A percentile compares a stretch with the other conserved stretches of the same genome.
These are phyloP conservation scores for Narcine bancroftii DNA, from an alignment of 2,113 vertebrate genomes.

Conservation along the genomic window DNA sequence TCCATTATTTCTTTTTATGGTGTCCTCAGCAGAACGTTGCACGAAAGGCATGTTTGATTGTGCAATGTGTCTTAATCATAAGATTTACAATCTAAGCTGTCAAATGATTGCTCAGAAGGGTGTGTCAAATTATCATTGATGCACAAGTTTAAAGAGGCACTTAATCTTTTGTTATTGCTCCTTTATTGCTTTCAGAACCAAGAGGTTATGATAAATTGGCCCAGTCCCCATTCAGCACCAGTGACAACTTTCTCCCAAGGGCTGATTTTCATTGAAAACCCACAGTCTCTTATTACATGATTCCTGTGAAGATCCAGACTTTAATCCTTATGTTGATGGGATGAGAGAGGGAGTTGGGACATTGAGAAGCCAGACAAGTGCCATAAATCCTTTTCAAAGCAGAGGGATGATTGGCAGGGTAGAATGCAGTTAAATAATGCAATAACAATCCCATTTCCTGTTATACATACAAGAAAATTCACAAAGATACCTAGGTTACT, in stretches of 20 bases:
- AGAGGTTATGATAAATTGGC: neutral
- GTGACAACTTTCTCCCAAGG: neutral
- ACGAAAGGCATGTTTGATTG: neutral
- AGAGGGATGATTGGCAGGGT: no score
- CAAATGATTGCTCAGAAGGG: neutral
- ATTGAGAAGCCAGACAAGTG: no score
- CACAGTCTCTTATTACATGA: no score
- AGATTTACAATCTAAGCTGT: neutral
- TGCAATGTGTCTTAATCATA: neutral
- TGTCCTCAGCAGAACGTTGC: neutral
- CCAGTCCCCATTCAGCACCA: neutral
- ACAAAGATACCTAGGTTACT: no score
- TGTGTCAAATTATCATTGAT: neutral
- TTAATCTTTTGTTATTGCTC: neutral
- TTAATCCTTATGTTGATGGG: no score
- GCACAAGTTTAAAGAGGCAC: neutral
- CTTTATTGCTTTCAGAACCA: neutral
- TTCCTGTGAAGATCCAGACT: no score
- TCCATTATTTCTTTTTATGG: neutral
- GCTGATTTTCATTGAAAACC: neutral
- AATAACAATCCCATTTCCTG: no score
- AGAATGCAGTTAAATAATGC: no score
- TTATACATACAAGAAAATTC: no score
- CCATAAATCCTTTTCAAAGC: no score
- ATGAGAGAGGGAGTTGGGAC: no score